A percentile compares a stretch with the other conserved stretches of the same genome.
phyloP scores from a whole-genome alignment of 2,113 vertebrate species.

The Pluvialis apricaria region DNA sequence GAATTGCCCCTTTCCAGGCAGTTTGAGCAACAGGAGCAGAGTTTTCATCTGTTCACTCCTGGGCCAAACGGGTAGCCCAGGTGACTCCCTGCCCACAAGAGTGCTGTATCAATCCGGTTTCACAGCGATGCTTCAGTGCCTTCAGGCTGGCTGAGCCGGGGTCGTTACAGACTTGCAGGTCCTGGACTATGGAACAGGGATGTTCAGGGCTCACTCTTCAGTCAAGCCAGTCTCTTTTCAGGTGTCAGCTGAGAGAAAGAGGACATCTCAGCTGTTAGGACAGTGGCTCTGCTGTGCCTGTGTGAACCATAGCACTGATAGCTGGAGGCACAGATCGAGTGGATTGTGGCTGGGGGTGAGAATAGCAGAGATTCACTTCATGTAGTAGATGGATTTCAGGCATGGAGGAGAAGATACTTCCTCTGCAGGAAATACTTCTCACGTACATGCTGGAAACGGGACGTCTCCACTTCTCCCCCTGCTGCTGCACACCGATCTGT shows the following conservation, averaged over 20 bases:
- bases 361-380: neutral
- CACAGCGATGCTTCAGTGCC: neutral
- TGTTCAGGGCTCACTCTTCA: rapidly evolving
- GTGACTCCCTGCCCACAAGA: neutral
- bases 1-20: neutral
- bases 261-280: neutral
- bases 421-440: neutral
- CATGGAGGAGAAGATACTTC: neutral
- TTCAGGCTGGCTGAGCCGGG: neutral
- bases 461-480: neutral
- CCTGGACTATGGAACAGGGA: neutral
- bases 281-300: neutral
- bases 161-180: neutral
- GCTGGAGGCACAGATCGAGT: neutral
- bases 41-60: neutral
- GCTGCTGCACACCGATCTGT: rapidly evolving
- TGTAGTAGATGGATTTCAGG: neutral
- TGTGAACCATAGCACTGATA: neutral
- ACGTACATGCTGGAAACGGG: neutral
- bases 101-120: neutral
- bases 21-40: neutral
- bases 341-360: neutral
- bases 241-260: neutral
- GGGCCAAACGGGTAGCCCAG: neutral
- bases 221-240: neutral